A percentile compares a stretch with the other conserved stretches of the same genome.
Evolutionary conservation across 2,888 invertebrate species (phyloP).

Genomic region (Hartigia nigra): DNA sequence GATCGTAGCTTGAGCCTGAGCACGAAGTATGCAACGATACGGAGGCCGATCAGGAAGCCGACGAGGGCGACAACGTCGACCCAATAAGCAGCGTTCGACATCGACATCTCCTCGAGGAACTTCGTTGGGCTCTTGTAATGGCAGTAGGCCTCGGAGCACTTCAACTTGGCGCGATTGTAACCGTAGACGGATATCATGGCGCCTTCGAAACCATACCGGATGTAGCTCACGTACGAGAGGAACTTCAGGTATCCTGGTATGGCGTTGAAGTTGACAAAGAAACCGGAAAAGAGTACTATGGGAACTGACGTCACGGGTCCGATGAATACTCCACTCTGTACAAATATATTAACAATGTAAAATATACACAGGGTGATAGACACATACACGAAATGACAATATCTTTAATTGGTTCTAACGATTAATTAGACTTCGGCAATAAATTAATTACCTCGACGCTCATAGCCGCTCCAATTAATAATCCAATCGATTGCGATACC

Average conservation of each 20-base stretch:
- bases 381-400: background rate
- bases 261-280: slow-evolving; percentile 92
- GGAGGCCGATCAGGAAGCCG: slow-evolving; percentile 82
- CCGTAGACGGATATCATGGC: slow-evolving; percentile 93
- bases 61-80: slow-evolving; percentile 85
- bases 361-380: background rate
- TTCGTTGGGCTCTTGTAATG: slow-evolving; percentile 84
- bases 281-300: slow-evolving; percentile 91
- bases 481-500: slow-evolving; percentile 91
- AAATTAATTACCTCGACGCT: slow-evolving; percentile 76
- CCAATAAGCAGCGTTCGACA: slow-evolving; percentile 82
- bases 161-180: slow-evolving; percentile 81
- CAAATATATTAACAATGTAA: slow-evolving; percentile 24
- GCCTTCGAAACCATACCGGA: slow-evolving; percentile 93
- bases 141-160: slow-evolving; percentile 86
- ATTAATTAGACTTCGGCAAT: background rate
- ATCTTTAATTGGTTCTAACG: background rate
- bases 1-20: slow-evolving; percentile 82
- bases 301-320: slow-evolving; percentile 94
- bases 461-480: slow-evolving; percentile 93
- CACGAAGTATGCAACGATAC: slow-evolving; percentile 84
- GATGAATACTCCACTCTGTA: slow-evolving; percentile 73
- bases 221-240: slow-evolving; percentile 91
- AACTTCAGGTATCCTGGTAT: slow-evolving; percentile 90
- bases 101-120: slow-evolving; percentile 87